Base-by-base conservation (phyloP, 2,797 vertebrate genomes). In the Xenopus petersii region DNA sequence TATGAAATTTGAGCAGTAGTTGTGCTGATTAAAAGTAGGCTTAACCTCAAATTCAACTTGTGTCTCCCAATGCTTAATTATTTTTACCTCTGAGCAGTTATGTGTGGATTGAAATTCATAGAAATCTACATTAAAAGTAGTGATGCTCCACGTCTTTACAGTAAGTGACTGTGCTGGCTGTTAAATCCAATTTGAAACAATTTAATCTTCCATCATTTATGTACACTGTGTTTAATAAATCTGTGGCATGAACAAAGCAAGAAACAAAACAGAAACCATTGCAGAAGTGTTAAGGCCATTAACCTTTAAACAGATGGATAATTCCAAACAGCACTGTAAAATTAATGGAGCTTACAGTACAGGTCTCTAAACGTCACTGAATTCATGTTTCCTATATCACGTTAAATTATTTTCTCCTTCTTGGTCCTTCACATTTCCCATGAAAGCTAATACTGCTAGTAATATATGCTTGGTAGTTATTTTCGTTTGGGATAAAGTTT, bases 261-360 rank as follows among this genome's bases (percentile, higher is more conserved):
- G 85, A 90, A 90, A 81, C 85, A 80, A 92, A 91, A 91, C 87
- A 89, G 89, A 93, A 84, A 91, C 87, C 85, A 89, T 90, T 90
- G 91, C 90, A 81, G 86, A 89, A 86, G 88, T 89, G 88, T 88
- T 87, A 87, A 90, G 90, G 90, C 91, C 90, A 90, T 92, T 95
- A 93, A 96, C 94, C 93, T 95, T 94, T 94, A 92, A 93, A 91
- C 93, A 92, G 89, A 93, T 90, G 91, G 89, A 91, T 91, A 89
- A 92, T 90, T 90, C 88, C 87, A 91, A 92, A 92, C 89, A 92
- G 89, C 85, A 87, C 86, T 85, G 87, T 88, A 88, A 92, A 94
- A 93, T 92, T 90, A 91, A 93, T 91, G 92, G 90, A 89, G 85
- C 88, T 86, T 85, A 88, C 85, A 88, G 82, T 83, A 73, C 83